Evolutionary conservation across 2,113 vertebrate species (phyloP).

Genomic region (Seriola rivoliana): DNA sequence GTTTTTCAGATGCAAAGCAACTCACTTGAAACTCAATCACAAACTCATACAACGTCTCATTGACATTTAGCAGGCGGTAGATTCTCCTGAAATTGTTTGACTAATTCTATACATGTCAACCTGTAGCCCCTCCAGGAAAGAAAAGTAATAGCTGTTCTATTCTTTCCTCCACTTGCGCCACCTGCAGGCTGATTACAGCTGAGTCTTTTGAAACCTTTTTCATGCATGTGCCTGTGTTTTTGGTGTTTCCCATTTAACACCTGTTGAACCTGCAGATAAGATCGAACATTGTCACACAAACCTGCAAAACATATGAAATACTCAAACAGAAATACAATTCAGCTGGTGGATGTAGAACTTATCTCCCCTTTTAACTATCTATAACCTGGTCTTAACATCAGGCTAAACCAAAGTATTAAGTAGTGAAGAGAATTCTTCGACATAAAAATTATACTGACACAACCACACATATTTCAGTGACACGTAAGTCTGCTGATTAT

Average conservation of each 20-base stretch:
- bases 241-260: neutral
- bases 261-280: neutral
- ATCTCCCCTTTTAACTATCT: neutral
- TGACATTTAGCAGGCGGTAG: conserved; percentile 29
- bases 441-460: too few relatives aligned
- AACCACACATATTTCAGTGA: neutral
- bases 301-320: neutral
- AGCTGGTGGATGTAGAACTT: neutral
- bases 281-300: neutral
- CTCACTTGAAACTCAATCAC: conserved; percentile 11
- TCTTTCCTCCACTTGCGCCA: conserved; percentile 1
- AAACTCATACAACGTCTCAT: conserved; percentile 27
- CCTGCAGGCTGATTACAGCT: conserved; percentile 16
- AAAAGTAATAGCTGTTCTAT: conserved; percentile 16
- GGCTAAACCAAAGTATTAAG: neutral
- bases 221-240: neutral
- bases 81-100: conserved; percentile 17
- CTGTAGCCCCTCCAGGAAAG: conserved; percentile 11
- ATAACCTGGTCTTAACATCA: neutral
- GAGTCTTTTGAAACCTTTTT: neutral
- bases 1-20: conserved; percentile 18
- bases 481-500: neutral
- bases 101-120: neutral
- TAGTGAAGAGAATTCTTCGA: neutral
- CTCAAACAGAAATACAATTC: neutral